Conservation (phyloP, 2,113 vertebrate species). For the Argyrosomus japonicus region DNA sequence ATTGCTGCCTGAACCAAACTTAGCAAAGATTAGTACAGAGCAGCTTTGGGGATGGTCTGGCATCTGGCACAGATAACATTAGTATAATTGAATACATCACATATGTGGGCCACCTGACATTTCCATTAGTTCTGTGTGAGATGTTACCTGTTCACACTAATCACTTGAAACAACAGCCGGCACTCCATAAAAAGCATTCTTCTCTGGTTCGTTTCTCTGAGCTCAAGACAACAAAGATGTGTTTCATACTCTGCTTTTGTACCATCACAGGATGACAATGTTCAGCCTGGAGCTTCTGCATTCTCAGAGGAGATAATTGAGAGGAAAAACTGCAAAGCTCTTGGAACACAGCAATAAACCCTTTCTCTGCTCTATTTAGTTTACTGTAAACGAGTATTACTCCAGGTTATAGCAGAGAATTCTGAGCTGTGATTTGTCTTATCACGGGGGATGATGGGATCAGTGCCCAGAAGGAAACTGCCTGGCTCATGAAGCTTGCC, state of each 20-base stretch:
- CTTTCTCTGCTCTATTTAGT: slow-evolving; percentile 17
- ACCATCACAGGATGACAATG: background rate
- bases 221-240: slow-evolving; percentile 5
- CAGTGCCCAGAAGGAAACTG: background rate
- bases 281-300: slow-evolving; percentile 5
- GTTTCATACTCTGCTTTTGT: slow-evolving; percentile 19
- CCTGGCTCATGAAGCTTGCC: background rate
- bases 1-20: background rate
- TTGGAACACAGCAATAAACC: slow-evolving; percentile 5
- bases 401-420: slow-evolving; percentile 6
- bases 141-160: background rate
- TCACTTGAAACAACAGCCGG: background rate
- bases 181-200: background rate
- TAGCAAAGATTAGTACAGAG: background rate
- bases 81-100: slow-evolving; percentile 20
- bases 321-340: slow-evolving; percentile 1
- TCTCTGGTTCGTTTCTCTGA: background rate
- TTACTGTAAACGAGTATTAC: slow-evolving; percentile 6
- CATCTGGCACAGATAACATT: slow-evolving; percentile 10
- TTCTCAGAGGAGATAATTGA: slow-evolving; percentile 11
- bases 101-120: background rate
- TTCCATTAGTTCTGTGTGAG: slow-evolving; percentile 22
- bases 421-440: background rate
- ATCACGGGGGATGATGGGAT: slow-evolving; percentile 17
- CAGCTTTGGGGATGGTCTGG: background rate